A percentile compares a stretch with the other conserved stretches of the same genome.
Conservation (phyloP, 2,888 invertebrate species). For the Parasteatoda lunata region DNA sequence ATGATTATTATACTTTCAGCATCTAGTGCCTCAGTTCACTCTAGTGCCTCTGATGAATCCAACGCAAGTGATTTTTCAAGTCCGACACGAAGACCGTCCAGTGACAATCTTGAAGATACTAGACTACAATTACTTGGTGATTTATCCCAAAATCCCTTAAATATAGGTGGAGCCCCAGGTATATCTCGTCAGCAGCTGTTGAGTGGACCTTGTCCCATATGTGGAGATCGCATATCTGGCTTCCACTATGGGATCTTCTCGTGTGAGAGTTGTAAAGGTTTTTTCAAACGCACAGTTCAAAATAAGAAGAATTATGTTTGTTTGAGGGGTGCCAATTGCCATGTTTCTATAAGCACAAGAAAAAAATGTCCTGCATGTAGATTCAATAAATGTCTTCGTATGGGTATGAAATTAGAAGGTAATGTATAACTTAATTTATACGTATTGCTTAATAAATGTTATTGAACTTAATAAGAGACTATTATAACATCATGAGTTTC, state of each 20-base stretch:
- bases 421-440: constrained; percentile 63
- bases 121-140: constrained; percentile 54
- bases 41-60: constrained; percentile 70
- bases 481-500: too few relatives aligned
- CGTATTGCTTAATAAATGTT: too few relatives aligned
- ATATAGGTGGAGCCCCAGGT: constrained; percentile 62
- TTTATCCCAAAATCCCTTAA: constrained; percentile 59
- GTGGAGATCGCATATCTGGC: constrained; percentile 95
- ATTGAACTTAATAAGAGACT: too few relatives aligned
- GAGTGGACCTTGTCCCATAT: constrained; percentile 92
- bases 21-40: constrained; percentile 69
- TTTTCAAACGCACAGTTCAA: constrained; percentile 98
- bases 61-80: constrained; percentile 70
- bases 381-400: constrained; percentile 94
- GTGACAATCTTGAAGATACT: constrained; percentile 62
- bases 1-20: constrained; percentile 31
- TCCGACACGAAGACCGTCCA: constrained; percentile 68
- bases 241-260: constrained; percentile 99
- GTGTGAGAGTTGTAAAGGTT: constrained; percentile 98
- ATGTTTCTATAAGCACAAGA: constrained; percentile 91
- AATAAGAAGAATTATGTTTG: constrained; percentile 98
- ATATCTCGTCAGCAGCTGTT: constrained; percentile 70
- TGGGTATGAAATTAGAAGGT: constrained; percentile 98
- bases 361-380: constrained; percentile 98
- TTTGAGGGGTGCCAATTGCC: constrained; percentile 90